Percentiles rank a stretch among this genome's conserved stretches.
phyloP scores from a whole-genome alignment of 2,797 vertebrate genomes.

The Naso thynnoides region DNA sequence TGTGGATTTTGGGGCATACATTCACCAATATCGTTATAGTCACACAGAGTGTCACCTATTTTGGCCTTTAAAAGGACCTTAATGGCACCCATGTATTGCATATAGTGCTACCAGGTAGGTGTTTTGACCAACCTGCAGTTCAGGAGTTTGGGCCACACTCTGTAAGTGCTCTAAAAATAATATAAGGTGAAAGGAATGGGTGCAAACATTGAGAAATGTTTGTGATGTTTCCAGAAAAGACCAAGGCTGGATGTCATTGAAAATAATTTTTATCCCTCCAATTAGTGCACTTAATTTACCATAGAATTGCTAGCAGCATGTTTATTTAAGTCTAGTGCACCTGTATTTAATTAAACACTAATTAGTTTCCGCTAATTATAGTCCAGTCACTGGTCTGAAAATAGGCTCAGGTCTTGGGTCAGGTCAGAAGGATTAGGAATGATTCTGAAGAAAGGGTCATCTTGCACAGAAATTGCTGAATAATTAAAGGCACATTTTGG shows the following conservation, averaged over 20 bases:
- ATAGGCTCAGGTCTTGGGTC: background rate
- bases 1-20: background rate
- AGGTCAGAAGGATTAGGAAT: background rate
- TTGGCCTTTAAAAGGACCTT: background rate
- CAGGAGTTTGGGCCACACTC: background rate
- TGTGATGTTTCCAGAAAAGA: background rate
- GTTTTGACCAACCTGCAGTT: background rate
- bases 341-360: conserved; percentile 10
- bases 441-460: background rate
- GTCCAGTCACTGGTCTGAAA: background rate
- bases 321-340: background rate
- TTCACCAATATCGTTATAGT: background rate
- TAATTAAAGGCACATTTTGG: background rate
- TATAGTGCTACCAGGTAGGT: background rate
- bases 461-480: background rate
- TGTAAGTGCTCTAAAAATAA: background rate
- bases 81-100: too few relatives aligned
- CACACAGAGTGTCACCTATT: background rate
- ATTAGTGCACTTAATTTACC: background rate
- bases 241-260: background rate
- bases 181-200: background rate
- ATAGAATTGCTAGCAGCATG: too few relatives aligned
- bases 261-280: background rate
- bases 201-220: background rate
- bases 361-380: conserved; percentile 11